Conservation (phyloP, 2,888 invertebrate genomes). For the Athalia cordata region DNA sequence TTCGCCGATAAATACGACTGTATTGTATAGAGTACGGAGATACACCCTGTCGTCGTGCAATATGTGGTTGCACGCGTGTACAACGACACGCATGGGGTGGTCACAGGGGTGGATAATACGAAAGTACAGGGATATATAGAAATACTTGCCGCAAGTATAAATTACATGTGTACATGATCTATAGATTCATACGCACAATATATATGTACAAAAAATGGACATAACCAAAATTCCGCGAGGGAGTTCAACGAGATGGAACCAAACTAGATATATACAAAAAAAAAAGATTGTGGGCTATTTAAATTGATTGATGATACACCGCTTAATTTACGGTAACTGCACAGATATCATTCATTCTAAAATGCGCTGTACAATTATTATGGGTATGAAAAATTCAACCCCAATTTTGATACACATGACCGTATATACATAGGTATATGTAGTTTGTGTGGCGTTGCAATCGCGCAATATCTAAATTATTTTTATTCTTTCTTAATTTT, state of each 20-base stretch:
- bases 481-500: no score
- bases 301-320: constrained; percentile 21
- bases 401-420: no score
- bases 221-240: constrained; percentile 7
- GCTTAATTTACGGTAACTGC: constrained; percentile 25
- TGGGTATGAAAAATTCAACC: no score
- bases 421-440: no score
- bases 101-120: neutral
- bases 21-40: constrained; percentile 10
- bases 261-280: neutral
- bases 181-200: neutral
- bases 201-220: neutral
- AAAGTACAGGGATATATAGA: constrained; percentile 17
- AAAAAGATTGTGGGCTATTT: neutral
- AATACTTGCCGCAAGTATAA: neutral
- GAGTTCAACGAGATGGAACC: constrained; percentile 31
- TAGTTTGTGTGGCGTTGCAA: no score
- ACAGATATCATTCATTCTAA: neutral
- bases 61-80: neutral
- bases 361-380: neutral
- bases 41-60: constrained; percentile 31
- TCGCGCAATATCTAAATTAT: no score
- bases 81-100: neutral
- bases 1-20: no score
- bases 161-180: neutral